Conservation (phyloP, 2,113 vertebrate species). For the pig (Sus scrofa) region T2T-Sscrofa CM000819.6:2581501-2582000, state of each 20-base stretch:
- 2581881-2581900: accelerated
- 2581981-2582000: accelerated
- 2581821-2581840: no score
- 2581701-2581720: not conserved
- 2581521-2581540: not conserved
- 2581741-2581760: not conserved
- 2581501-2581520: no score
- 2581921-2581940: not conserved
- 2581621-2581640: not conserved
- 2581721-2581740: not conserved
- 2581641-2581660: not conserved
- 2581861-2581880: not conserved
- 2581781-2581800: not conserved
- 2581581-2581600: not conserved
- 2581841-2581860: not conserved
- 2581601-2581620: not conserved
- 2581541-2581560: not conserved
- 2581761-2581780: not conserved
- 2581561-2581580: not conserved
- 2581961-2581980: accelerated
- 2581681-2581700: not conserved
- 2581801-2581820: not conserved
- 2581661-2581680: not conserved
- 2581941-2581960: not conserved
- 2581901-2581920: accelerated